Conservation (phyloP, 2,797 vertebrate species). For the Varecia variegata region DNA sequence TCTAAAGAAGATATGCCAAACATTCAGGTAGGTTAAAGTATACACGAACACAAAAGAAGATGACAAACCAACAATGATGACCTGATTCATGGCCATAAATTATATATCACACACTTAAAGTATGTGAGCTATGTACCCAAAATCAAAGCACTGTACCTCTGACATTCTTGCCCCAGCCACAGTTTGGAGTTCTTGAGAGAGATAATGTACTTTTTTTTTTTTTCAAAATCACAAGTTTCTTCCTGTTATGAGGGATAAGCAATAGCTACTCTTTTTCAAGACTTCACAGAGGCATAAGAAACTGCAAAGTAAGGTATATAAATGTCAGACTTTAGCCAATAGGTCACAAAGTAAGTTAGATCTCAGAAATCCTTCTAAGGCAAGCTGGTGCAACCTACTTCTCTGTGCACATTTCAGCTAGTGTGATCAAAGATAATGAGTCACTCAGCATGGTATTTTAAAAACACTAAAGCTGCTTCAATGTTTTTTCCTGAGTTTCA, state of each 20-base stretch:
- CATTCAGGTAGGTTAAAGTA: slow-evolving; percentile 64
- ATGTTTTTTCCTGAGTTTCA: not conserved
- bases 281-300: not conserved
- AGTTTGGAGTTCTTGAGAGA: not conserved
- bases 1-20: slow-evolving; percentile 71
- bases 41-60: slow-evolving; percentile 23
- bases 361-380: slow-evolving; percentile 28
- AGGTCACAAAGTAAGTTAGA: slow-evolving; percentile 1
- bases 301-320: slow-evolving; percentile 61
- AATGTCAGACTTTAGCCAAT: slow-evolving; percentile 44
- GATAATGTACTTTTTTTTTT: not conserved
- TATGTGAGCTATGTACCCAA: not conserved
- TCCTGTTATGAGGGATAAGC: slow-evolving; percentile 11
- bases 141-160: not conserved
- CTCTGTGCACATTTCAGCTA: slow-evolving; percentile 13
- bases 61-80: slow-evolving; percentile 37
- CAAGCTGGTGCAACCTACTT: slow-evolving; percentile 25
- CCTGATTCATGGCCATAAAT: slow-evolving; percentile 46
- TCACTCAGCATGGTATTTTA: slow-evolving; percentile 52
- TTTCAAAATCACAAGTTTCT: not conserved
- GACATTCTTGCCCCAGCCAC: not conserved
- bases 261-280: slow-evolving; percentile 6
- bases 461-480: slow-evolving; percentile 43
- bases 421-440: slow-evolving; percentile 52
- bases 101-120: not conserved